Percentiles rank a stretch among this genome's conserved stretches.
Evolutionary conservation across 2,888 invertebrate genomes (phyloP).

Genomic region (Sipunculus nudus): DNA sequence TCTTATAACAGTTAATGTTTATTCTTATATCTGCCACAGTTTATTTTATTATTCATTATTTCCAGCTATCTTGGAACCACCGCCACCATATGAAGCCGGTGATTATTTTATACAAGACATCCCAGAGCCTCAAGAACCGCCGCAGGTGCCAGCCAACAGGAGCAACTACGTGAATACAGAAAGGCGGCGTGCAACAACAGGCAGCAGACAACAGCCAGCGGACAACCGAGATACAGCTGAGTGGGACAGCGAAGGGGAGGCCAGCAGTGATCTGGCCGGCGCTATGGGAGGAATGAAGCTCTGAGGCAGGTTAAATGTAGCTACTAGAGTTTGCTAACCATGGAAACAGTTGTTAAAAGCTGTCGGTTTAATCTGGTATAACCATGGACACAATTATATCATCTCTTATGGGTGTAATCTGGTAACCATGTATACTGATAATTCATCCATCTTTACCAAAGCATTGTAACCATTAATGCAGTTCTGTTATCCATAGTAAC

Average conservation of each 20-base stretch:
- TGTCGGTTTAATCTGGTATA: neutral
- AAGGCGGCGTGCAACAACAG: neutral
- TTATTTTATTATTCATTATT: too few species aligned
- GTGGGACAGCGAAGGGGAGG: slow-evolving; percentile 39
- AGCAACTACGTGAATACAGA: neutral
- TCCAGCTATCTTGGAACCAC: too few species aligned
- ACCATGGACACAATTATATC: neutral
- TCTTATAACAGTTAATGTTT: too few species aligned
- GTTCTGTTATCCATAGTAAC: too few species aligned
- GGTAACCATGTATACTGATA: too few species aligned
- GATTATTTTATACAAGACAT: too few species aligned
- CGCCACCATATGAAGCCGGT: too few species aligned
- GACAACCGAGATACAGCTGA: slow-evolving; percentile 36
- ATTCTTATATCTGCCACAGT: too few species aligned
- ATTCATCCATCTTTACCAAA: too few species aligned
- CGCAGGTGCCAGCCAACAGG: neutral
- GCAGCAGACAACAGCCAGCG: slow-evolving; percentile 11
- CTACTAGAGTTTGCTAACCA: neutral
- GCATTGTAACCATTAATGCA: too few species aligned
- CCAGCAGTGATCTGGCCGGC: slow-evolving; percentile 44
- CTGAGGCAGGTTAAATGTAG: slow-evolving; percentile 8
- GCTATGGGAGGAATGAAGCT: slow-evolving; percentile 50
- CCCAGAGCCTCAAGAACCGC: neutral
- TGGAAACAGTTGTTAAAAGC: neutral
- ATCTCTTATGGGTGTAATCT: neutral